A percentile compares a stretch with the other conserved stretches of the same genome.
Evolutionary conservation across 2,888 invertebrate genomes (phyloP).

Genomic region (Pandemis cinnamomeana): DNA sequence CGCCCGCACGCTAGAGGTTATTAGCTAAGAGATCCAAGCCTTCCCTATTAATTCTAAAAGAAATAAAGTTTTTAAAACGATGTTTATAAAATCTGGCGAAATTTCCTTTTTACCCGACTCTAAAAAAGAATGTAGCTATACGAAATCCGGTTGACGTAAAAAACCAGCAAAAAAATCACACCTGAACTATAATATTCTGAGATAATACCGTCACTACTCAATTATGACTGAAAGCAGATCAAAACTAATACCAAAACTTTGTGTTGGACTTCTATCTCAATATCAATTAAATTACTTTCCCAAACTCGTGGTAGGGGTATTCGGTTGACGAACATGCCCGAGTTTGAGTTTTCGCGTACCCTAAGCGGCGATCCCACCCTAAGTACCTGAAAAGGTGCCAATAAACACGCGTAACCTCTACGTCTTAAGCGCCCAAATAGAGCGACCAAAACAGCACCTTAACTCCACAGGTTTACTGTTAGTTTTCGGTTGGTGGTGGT

Average conservation of each 20-base stretch:
- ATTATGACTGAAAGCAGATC: conserved; percentile 1
- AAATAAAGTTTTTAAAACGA: background rate
- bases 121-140: no score
- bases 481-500: conserved; percentile 39
- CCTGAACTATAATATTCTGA: background rate
- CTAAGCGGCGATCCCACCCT: conserved; percentile 70
- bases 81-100: background rate
- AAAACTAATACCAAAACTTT: conserved; percentile 5
- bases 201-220: background rate
- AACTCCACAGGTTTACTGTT: conserved; percentile 40
- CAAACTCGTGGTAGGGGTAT: conserved; percentile 54
- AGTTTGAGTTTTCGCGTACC: conserved; percentile 64
- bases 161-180: background rate
- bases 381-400: conserved; percentile 82
- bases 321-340: conserved; percentile 64
- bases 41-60: background rate
- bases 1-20: no score
- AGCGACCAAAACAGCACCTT: conserved; percentile 46
- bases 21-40: no score
- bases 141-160: background rate
- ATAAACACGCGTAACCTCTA: conserved; percentile 61
- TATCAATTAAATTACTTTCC: conserved; percentile 18
- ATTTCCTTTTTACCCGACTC: background rate
- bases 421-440: conserved; percentile 49
- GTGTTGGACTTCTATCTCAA: background rate